These are phyloP conservation scores for Hanleya hanleyi DNA, from an alignment of 2,888 invertebrate species.

Conservation along the genomic window DNA sequence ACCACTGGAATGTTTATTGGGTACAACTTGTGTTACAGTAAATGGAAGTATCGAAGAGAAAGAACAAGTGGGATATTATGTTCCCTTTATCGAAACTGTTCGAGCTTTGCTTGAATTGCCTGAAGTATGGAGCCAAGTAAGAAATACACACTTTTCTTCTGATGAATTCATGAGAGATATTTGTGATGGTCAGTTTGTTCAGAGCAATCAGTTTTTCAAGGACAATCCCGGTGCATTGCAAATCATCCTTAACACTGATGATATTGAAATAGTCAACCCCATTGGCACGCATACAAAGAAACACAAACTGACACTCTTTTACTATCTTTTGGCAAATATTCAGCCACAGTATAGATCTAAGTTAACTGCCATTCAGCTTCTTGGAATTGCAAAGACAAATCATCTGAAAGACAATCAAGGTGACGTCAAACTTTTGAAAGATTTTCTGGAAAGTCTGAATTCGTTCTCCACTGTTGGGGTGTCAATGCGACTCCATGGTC, in stretches of 20 bases:
- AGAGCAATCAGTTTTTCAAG: neutral
- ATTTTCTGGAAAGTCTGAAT: neutral
- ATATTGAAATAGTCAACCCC: conserved; percentile 27
- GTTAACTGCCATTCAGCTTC: conserved; percentile 14
- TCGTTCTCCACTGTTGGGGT: neutral
- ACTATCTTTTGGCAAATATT: conserved; percentile 18
- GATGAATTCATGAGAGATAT: conserved; percentile 16
- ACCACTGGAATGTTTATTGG: no score
- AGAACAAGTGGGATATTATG: neutral
- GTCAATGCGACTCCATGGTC: neutral
- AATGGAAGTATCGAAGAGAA: neutral
- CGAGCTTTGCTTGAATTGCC: neutral
- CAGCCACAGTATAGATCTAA: conserved; percentile 17
- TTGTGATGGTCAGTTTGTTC: conserved; percentile 15
- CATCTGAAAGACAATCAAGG: neutral
- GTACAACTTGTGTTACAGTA: no score
- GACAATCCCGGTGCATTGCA: conserved; percentile 3
- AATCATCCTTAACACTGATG: conserved; percentile 14
- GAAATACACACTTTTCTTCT: neutral
- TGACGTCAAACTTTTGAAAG: neutral
- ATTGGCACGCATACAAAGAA: conserved; percentile 23
- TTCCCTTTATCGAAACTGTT: neutral
- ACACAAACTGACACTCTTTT: conserved; percentile 28
- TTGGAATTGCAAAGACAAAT: conserved; percentile 5
- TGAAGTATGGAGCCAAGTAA: conserved; percentile 1